Percentiles rank a stretch among this genome's conserved stretches.
These are phyloP conservation scores for Anabacerthia variegaticeps DNA, from an alignment of 2,797 vertebrate genomes.

Conservation along the genomic window DNA sequence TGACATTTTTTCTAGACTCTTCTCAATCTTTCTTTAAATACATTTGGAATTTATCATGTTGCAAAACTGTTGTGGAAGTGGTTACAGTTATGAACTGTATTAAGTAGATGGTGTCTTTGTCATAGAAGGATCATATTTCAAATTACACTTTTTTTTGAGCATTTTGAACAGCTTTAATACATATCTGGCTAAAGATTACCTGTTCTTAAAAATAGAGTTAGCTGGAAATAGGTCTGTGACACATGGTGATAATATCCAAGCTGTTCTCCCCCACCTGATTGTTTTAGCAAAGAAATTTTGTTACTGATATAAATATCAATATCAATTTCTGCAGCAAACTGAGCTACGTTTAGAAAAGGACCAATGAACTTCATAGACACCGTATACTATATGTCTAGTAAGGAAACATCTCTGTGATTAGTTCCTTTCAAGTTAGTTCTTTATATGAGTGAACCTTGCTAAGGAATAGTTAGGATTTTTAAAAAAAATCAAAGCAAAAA, in stretches of 20 bases:
- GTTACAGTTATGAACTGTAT: neutral
- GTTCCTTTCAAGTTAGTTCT: neutral
- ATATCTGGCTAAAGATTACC: neutral
- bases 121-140: neutral
- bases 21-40: neutral
- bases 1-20: neutral
- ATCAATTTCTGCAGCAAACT: neutral
- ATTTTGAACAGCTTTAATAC: neutral
- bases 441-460: neutral
- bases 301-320: neutral
- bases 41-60: neutral
- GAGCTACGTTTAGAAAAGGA: neutral
- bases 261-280: neutral
- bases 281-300: neutral
- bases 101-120: neutral
- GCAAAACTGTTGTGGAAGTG: neutral
- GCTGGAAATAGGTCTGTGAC: neutral
- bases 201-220: neutral
- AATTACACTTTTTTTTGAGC: neutral
- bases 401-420: neutral
- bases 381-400: neutral
- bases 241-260: neutral
- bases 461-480: neutral
- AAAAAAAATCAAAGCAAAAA: neutral
- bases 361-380: neutral